These are phyloP conservation scores for Excalfactoria chinensis DNA, from an alignment of 2,113 vertebrate species.

Conservation along the genomic window DNA sequence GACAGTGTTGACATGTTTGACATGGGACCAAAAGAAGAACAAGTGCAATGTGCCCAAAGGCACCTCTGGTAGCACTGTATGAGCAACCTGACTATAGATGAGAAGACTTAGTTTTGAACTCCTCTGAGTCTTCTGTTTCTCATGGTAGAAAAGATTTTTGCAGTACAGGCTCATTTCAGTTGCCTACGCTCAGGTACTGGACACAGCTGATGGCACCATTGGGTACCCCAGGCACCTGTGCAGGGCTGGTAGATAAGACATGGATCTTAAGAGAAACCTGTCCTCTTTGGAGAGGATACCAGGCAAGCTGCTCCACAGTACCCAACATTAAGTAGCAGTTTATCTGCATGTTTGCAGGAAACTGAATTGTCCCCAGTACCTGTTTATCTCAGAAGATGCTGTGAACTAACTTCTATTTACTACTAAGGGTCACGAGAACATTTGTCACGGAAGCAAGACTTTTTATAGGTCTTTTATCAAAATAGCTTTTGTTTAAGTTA, in stretches of 20 bases:
- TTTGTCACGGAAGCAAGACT: not conserved
- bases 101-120: not conserved
- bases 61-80: not conserved
- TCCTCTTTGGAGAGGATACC: not conserved
- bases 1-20: not conserved
- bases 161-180: not conserved
- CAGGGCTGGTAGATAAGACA: not conserved
- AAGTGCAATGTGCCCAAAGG: not conserved
- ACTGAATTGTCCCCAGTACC: not conserved
- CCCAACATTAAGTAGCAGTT: not conserved
- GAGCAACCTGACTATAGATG: not conserved
- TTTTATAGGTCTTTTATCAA: not conserved
- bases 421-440: not conserved
- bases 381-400: not conserved
- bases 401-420: not conserved
- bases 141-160: not conserved
- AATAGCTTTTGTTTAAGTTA: not conserved
- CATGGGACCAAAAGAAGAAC: not conserved
- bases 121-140: not conserved
- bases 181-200: not conserved
- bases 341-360: not conserved
- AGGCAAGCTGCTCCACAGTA: not conserved
- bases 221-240: not conserved
- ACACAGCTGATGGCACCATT: accelerated
- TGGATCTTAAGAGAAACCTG: not conserved